Conservation (phyloP, 2,113 vertebrate species). For the Andinoacara biseriatus region DNA sequence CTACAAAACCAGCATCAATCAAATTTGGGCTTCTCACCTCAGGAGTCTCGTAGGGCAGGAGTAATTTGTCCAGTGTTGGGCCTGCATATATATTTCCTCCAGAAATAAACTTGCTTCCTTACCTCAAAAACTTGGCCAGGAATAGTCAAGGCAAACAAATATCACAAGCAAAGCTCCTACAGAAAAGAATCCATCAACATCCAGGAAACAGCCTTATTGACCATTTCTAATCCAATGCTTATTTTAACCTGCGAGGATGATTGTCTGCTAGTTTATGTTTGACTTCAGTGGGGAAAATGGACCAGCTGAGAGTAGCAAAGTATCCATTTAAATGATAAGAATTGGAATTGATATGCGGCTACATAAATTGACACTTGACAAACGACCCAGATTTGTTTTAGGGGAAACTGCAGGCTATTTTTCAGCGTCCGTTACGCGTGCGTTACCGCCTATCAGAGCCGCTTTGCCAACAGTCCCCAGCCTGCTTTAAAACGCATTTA, state of each 20-base stretch:
- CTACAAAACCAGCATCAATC: constrained; percentile 22
- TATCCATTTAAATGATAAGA: constrained; percentile 4
- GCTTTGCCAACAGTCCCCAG: constrained; percentile 36
- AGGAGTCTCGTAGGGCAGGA: not conserved
- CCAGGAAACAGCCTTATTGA: not conserved
- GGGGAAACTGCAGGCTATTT: not conserved
- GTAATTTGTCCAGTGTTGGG: not conserved
- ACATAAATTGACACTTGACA: constrained; percentile 10
- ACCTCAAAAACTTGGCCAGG: not conserved
- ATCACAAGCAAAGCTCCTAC: not conserved
- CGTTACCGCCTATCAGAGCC: constrained; percentile 22
- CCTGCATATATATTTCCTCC: too few species aligned
- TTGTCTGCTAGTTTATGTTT: not conserved
- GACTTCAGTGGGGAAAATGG: not conserved
- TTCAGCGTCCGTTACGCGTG: constrained; percentile 29
- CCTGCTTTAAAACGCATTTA: constrained; percentile 68
- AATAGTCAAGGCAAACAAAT: not conserved
- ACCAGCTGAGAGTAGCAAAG: not conserved
- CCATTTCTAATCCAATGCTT: constrained; percentile 2
- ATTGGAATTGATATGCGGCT: not conserved
- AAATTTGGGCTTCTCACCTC: not conserved
- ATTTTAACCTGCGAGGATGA: not conserved
- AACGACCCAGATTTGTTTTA: constrained; percentile 15
- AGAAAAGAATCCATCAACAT: not conserved
- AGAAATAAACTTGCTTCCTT: not conserved